A percentile compares a stretch with the other conserved stretches of the same genome.
phyloP scores from a whole-genome alignment of 2,888 invertebrate genomes.

The Nymphalis urticae region DNA sequence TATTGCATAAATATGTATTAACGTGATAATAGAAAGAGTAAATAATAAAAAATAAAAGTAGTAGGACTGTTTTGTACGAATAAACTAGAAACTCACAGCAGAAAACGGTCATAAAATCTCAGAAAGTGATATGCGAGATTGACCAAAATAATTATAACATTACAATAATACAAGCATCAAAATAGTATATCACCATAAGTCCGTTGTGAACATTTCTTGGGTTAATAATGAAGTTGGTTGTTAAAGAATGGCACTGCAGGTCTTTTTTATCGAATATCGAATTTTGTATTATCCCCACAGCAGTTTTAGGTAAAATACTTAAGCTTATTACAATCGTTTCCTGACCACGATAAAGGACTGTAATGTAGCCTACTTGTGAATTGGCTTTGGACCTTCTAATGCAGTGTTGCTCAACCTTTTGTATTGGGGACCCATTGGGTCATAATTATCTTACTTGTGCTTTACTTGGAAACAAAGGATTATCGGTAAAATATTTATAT shows the following conservation, averaged over 20 bases:
- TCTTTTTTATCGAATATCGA: conserved; percentile 14
- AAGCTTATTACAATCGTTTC: conserved; percentile 33
- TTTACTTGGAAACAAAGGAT: background rate
- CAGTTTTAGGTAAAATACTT: conserved; percentile 22
- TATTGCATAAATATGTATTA: too few species aligned
- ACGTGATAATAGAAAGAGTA: too few species aligned
- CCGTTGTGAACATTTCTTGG: too few species aligned
- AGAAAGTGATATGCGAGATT: too few species aligned
- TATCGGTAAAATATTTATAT: background rate
- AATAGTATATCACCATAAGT: too few species aligned
- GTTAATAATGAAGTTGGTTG: too few species aligned
- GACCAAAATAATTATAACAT: too few species aligned
- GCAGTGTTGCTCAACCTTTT: conserved; percentile 16
- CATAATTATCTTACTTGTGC: background rate
- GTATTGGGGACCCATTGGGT: background rate
- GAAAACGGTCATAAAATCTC: too few species aligned
- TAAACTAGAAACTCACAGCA: too few species aligned
- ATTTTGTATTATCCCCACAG: conserved; percentile 15
- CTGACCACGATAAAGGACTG: conserved; percentile 38
- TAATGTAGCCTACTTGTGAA: conserved; percentile 23
- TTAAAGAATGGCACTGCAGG: background rate
- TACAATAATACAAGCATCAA: too few species aligned
- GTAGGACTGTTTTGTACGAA: too few species aligned
- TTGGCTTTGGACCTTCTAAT: conserved; percentile 30
- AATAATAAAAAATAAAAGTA: too few species aligned